Evolutionary conservation across 2,888 invertebrate genomes (phyloP).

Genomic region (Hydropsyche betteni): DNA sequence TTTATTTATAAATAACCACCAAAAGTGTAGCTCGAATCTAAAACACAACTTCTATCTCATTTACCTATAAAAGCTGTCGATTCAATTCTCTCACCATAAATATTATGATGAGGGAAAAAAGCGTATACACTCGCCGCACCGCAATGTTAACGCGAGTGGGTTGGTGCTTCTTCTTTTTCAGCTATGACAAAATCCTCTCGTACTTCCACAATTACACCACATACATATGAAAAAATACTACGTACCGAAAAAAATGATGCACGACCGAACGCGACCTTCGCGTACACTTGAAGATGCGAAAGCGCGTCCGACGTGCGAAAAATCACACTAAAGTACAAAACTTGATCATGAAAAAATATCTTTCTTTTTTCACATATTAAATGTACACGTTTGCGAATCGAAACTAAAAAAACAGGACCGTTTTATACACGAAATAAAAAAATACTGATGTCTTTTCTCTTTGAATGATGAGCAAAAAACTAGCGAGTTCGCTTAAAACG

Average conservation of each 20-base stretch:
- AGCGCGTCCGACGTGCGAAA: background rate
- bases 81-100: constrained; percentile 41
- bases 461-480: background rate
- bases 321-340: constrained; percentile 19
- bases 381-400: background rate
- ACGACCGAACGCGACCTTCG: background rate
- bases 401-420: background rate
- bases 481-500: background rate
- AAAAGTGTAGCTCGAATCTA: constrained; percentile 46
- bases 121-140: constrained; percentile 34
- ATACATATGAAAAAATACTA: constrained; percentile 38
- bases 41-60: constrained; percentile 44
- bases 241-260: background rate
- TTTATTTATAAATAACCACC: constrained; percentile 50
- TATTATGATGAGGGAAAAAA: constrained; percentile 43
- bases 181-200: constrained; percentile 28
- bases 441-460: background rate
- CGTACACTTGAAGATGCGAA: background rate
- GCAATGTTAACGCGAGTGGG: background rate
- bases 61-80: constrained; percentile 41
- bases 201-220: constrained; percentile 34
- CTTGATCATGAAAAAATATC: constrained; percentile 21
- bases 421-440: background rate
- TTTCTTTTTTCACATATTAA: background rate
- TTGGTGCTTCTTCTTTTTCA: constrained; percentile 11